A percentile compares a stretch with the other conserved stretches of the same genome.
These are phyloP conservation scores for Hyla sarda DNA, from an alignment of 2,113 vertebrate genomes.

Conservation along the genomic window DNA sequence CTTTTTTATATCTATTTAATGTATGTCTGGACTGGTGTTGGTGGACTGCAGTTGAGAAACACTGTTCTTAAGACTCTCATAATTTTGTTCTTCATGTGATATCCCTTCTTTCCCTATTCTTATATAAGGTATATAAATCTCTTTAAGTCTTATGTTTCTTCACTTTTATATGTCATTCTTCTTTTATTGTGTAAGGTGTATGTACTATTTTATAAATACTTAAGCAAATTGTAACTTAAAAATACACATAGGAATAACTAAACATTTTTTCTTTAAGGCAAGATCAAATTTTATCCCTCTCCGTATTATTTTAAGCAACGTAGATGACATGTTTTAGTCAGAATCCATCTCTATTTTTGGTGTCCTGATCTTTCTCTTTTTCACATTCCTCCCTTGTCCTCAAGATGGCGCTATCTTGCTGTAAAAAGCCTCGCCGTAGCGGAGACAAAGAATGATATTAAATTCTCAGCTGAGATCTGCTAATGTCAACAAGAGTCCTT, in stretches of 20 bases:
- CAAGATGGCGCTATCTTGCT: conserved; percentile 77
- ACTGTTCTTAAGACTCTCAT: too few species aligned
- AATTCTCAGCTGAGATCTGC: conserved; percentile 56
- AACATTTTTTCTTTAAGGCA: not conserved
- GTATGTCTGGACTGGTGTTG: too few species aligned
- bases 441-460: conserved; percentile 69
- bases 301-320: not conserved
- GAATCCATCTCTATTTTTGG: not conserved
- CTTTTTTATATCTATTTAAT: too few species aligned
- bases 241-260: too few species aligned
- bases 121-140: not conserved
- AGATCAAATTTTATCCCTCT: not conserved
- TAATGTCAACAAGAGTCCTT: conserved; percentile 61
- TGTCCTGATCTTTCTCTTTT: not conserved
- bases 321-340: not conserved
- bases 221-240: not conserved
- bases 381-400: conserved; percentile 62
- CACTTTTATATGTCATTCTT: not conserved
- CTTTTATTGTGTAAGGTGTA: not conserved
- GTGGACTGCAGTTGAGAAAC: too few species aligned
- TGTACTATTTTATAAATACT: not conserved
- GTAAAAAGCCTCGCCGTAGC: conserved; percentile 59
- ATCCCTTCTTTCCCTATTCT: not conserved
- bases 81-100: not conserved
- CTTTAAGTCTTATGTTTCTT: not conserved